Conservation (phyloP, 2,888 invertebrate species). For the Zelleria hepariella region DNA sequence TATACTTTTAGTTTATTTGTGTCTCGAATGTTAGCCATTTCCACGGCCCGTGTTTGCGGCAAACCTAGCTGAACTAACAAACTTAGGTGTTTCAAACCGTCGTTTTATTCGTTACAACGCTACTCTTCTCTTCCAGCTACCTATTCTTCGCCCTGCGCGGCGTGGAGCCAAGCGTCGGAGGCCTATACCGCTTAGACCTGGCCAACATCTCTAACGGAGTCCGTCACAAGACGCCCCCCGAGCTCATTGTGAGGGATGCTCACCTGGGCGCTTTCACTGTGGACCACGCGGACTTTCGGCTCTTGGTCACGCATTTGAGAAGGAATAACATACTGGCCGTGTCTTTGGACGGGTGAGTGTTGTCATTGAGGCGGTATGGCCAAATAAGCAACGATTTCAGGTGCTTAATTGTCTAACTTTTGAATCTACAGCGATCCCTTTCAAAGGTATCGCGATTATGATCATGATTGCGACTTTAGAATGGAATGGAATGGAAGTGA, state of each 20-base stretch:
- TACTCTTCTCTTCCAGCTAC: conserved; percentile 65
- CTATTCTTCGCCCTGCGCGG: conserved; percentile 82
- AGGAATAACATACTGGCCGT: conserved; percentile 85
- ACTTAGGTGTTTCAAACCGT: too few species aligned
- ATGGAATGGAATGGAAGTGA: too few species aligned
- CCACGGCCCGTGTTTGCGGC: too few species aligned
- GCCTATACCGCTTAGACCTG: conserved; percentile 83
- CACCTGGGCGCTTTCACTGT: conserved; percentile 86
- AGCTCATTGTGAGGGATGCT: conserved; percentile 75
- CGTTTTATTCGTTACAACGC: too few species aligned
- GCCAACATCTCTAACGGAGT: conserved; percentile 83
- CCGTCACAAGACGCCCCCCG: conserved; percentile 77
- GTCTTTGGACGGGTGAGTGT: conserved; percentile 82
- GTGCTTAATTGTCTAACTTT: too few species aligned
- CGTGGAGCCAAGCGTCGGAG: conserved; percentile 65
- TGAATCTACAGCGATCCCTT: too few species aligned
- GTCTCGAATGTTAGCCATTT: too few species aligned
- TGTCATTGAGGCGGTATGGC: background rate
- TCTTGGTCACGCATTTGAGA: conserved; percentile 81
- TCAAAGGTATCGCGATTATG: too few species aligned
- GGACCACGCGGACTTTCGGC: conserved; percentile 84
- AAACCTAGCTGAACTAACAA: too few species aligned
- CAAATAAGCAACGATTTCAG: too few species aligned
- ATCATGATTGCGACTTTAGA: too few species aligned
- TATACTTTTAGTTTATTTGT: too few species aligned